Evolutionary conservation across 2,888 invertebrate genomes (phyloP), one percentile per base, ranked within the genome.

Genomic region (Hipparchia semele): DNA sequence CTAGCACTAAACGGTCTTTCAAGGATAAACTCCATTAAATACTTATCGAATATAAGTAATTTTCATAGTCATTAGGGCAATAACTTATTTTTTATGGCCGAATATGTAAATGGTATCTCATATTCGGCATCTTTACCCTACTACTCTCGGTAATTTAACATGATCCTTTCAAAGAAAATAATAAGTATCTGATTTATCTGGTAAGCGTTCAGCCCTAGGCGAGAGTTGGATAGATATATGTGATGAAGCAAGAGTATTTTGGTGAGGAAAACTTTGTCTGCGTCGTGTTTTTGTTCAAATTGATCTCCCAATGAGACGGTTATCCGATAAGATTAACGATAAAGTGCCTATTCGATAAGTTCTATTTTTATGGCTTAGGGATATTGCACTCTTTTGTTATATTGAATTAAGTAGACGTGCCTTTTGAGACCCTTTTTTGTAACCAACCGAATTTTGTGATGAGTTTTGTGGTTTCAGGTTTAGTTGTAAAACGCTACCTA

Each of bases 141-240:
- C 12, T 53, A 53, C 5, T 51, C 53, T 12, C 12, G 12, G 53
- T 12, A 12, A 12, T 53, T 12, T 53, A 3, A 53, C 12, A 53
- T 53, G 53, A 12, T 53, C 3, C 53, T 53, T 12, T 12, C 12
- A 12, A 53, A 53, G 23, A 58, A 58, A 23, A 58, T 58, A 58
- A 7, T 13, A 33, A 33, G 1, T 13, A 33, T 10, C 23, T 59
- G 23, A 23, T 59, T 33, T 59, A 33, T 33, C 59, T 59, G 59
- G 59, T 23, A 53, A 23, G 10, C 12, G 53, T 12, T 65, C 65
- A 65, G 33, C 65, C 65, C 65, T 65, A 33, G 65, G 33, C 66
- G 70, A 74, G 75, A 73, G 73, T 73, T 62, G 66, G 69, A 72
- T 75, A 61, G 73, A 73, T 68, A 65, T 69, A 58, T 54, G 66